Percentiles rank a stretch among this genome's conserved stretches.
Evolutionary conservation across 2,113 vertebrate genomes (phyloP).

Genomic region (Plecotus auritus): DNA sequence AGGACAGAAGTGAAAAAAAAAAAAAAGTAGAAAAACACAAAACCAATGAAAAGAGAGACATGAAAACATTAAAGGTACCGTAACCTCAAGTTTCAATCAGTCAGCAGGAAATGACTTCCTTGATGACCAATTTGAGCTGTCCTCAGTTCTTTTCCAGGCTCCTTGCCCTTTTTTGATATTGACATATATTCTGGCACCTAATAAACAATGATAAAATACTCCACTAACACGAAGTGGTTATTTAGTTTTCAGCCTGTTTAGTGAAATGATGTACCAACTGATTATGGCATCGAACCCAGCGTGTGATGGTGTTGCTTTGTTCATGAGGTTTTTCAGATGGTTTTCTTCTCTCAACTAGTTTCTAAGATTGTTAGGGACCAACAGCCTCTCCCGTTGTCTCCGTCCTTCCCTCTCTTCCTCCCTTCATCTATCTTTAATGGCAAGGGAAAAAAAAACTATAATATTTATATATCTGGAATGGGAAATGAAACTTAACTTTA

Average conservation of each 20-base stretch:
- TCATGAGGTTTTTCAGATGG: background rate
- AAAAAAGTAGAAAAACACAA: background rate
- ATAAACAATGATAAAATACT: background rate
- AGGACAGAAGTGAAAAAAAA: background rate
- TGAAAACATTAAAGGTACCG: background rate
- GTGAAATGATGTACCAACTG: background rate
- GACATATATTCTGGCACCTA: background rate
- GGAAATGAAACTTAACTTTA: slow-evolving; percentile 13
- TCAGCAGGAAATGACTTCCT: background rate
- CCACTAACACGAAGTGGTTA: background rate
- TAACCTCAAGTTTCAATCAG: background rate
- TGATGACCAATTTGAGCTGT: background rate
- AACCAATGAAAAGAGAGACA: background rate
- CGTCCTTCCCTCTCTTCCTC: background rate
- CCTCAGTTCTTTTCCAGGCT: background rate
- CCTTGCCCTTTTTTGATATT: slow-evolving; percentile 7
- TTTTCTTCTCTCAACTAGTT: background rate
- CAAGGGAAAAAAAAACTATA: background rate
- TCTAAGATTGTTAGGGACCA: background rate
- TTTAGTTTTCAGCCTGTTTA: slow-evolving; percentile 23
- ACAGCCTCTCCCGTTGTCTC: background rate
- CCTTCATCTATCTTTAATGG: background rate
- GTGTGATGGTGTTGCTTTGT: background rate
- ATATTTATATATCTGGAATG: background rate
- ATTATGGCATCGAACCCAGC: background rate